A percentile compares a stretch with the other conserved stretches of the same genome.
Evolutionary conservation across 2,888 invertebrate species (phyloP).

Genomic region (Lagria hirta): DNA sequence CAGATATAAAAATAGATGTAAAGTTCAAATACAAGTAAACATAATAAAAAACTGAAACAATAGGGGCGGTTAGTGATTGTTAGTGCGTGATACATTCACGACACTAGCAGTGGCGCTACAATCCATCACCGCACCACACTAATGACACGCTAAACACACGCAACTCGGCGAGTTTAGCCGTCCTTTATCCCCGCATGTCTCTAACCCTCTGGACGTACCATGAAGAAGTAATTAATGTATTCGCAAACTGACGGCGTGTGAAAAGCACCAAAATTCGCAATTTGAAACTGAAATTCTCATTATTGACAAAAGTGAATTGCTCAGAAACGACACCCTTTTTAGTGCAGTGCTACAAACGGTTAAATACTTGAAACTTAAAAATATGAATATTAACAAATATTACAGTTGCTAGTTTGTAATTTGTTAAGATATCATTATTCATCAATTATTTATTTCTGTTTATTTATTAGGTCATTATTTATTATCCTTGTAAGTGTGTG

Average conservation of each 20-base stretch:
- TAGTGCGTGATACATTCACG: constrained; percentile 52
- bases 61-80: constrained; percentile 49
- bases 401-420: too few relatives aligned
- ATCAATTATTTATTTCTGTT: too few relatives aligned
- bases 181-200: constrained; percentile 31
- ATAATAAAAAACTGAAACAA: too few relatives aligned
- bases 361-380: too few relatives aligned
- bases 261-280: constrained; percentile 36
- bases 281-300: constrained; percentile 13
- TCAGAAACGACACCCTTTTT: too few relatives aligned
- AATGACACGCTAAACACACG: constrained; percentile 54
- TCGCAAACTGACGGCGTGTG: constrained; percentile 47
- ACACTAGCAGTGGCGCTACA: constrained; percentile 51
- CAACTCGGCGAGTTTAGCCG: constrained; percentile 42
- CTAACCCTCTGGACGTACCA: constrained; percentile 38
- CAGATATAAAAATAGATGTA: too few relatives aligned
- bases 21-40: too few relatives aligned
- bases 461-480: too few relatives aligned
- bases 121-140: constrained; percentile 52
- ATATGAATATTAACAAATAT: too few relatives aligned
- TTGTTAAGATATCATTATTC: too few relatives aligned
- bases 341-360: too few relatives aligned
- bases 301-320: constrained; percentile 18
- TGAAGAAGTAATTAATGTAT: constrained; percentile 50
- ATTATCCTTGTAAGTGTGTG: too few relatives aligned